Conservation (phyloP, 2,888 invertebrate genomes). For the Ceramica pisi region DNA sequence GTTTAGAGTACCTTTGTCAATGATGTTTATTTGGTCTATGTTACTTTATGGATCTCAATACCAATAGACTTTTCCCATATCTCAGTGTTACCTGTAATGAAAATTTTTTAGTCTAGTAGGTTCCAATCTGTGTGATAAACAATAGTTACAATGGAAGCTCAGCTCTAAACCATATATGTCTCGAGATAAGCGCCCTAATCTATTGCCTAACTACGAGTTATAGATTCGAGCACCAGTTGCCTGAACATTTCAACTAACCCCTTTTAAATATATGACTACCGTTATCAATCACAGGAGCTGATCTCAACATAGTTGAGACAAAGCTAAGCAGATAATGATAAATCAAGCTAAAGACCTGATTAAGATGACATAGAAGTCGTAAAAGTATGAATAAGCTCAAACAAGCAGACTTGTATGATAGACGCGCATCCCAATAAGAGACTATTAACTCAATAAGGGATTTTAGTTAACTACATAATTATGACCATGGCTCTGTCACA, state of each 20-base stretch:
- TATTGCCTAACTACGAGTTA: too few species aligned
- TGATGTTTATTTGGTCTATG: slow-evolving; percentile 14
- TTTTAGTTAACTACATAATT: neutral
- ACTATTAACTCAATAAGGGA: too few species aligned
- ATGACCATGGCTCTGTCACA: neutral
- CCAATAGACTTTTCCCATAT: neutral
- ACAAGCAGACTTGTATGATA: neutral
- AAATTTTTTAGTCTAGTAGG: neutral
- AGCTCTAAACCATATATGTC: too few species aligned
- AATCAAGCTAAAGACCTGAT: neutral
- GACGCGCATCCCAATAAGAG: too few species aligned
- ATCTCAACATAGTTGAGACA: neutral
- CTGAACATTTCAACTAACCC: too few species aligned
- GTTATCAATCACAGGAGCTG: neutral
- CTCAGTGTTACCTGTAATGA: slow-evolving; percentile 25
- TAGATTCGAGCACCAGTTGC: too few species aligned
- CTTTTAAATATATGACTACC: slow-evolving; percentile 17
- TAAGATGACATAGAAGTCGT: neutral
- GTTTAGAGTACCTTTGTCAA: neutral
- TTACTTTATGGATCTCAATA: slow-evolving; percentile 6
- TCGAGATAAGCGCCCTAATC: too few species aligned
- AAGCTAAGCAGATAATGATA: neutral
- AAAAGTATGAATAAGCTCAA: slow-evolving; percentile 5
- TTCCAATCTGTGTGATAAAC: too few species aligned
- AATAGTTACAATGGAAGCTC: too few species aligned